A percentile compares a stretch with the other conserved stretches of the same genome.
These are phyloP conservation scores for Pristis pectinata DNA, from an alignment of 2,797 vertebrate species.

Conservation along the genomic window DNA sequence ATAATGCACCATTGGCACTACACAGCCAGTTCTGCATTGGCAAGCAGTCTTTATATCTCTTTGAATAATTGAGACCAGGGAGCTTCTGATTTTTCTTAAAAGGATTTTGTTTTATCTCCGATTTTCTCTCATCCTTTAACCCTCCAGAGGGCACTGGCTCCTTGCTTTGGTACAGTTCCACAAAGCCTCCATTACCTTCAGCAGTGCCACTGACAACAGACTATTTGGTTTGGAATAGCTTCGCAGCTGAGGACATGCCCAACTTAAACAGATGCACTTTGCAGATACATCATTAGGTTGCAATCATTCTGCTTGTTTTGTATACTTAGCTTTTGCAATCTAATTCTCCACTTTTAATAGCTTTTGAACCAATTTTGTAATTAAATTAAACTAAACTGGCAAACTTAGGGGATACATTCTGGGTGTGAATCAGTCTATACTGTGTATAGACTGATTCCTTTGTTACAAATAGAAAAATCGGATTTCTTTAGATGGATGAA, in stretches of 20 bases:
- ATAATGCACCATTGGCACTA: not conserved
- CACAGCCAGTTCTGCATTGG: not conserved
- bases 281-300: not conserved
- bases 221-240: not conserved
- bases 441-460: not conserved
- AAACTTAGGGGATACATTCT: not conserved
- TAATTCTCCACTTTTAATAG: not conserved
- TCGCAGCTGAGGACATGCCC: not conserved
- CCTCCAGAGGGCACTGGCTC: not conserved
- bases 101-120: not conserved
- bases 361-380: not conserved
- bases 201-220: not conserved
- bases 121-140: not conserved
- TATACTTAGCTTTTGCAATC: not conserved
- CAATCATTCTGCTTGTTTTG: not conserved
- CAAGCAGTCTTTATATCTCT: not conserved
- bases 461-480: not conserved
- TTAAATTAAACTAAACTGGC: not conserved
- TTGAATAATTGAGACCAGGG: not conserved
- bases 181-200: not conserved
- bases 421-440: not conserved
- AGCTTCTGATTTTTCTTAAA: not conserved
- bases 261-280: not conserved
- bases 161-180: not conserved
- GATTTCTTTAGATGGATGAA: not conserved